Evolutionary conservation across 1,140 invertebrate genomes (phyloP).

Genomic region (Tribolium madens): DNA sequence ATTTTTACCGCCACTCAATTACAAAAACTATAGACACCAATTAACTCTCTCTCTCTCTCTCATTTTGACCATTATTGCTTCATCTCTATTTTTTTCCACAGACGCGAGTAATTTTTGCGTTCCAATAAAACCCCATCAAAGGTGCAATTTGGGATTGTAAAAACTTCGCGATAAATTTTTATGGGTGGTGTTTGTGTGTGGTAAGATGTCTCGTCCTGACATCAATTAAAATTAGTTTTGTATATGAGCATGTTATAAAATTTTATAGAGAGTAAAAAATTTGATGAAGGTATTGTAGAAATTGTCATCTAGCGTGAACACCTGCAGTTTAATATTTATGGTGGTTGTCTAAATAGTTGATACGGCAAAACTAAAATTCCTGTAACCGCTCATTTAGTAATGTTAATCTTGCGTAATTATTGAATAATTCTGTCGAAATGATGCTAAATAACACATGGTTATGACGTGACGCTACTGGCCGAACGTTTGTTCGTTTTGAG

Average conservation of each 20-base stretch:
- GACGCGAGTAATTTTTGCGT: too few species aligned
- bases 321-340: not conserved
- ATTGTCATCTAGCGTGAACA: not conserved
- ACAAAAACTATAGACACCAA: not conserved
- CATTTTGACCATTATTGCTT: too few species aligned
- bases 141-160: not conserved
- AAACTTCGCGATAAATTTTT: not conserved
- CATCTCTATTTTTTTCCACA: too few species aligned
- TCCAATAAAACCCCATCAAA: not conserved
- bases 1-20: not conserved
- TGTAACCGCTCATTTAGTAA: conserved; percentile 4
- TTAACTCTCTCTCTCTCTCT: not conserved
- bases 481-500: conserved; percentile 14
- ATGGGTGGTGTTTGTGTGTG: not conserved
- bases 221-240: not conserved
- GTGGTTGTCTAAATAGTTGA: not conserved
- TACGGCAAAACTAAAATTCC: not conserved
- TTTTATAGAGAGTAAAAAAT: not conserved
- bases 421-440: conserved; percentile 25
- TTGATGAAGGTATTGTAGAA: not conserved
- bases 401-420: conserved; percentile 33
- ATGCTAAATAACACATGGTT: conserved; percentile 38
- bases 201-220: not conserved
- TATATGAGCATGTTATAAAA: not conserved
- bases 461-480: conserved; percentile 11